A percentile compares a stretch with the other conserved stretches of the same genome.
Conservation (phyloP, 2,888 invertebrate genomes). For the Caenorhabditis sp. region DNA sequence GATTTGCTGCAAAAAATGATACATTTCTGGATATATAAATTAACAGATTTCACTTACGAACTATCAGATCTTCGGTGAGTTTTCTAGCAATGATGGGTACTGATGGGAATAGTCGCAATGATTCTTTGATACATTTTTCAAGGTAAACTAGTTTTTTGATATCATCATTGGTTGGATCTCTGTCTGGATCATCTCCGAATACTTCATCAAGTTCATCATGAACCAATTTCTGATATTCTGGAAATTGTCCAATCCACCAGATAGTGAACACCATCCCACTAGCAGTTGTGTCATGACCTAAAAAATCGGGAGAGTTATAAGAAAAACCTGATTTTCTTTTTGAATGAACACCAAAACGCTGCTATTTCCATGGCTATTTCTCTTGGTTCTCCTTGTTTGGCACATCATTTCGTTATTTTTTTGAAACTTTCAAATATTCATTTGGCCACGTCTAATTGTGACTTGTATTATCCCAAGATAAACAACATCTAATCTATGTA, state of each 20-base stretch:
- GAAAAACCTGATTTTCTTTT: too few species aligned
- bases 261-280: conserved; percentile 72
- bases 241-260: conserved; percentile 71
- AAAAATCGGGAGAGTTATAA: not conserved
- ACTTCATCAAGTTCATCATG: conserved; percentile 52
- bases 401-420: too few species aligned
- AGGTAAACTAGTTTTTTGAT: conserved; percentile 62
- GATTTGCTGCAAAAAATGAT: conserved; percentile 23
- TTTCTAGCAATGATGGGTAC: conserved; percentile 51
- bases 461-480: too few species aligned
- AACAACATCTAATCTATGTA: too few species aligned
- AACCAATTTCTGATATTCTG: conserved; percentile 69
- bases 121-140: conserved; percentile 69
- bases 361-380: too few species aligned
- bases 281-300: conserved; percentile 73
- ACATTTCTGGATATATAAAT: not conserved
- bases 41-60: conserved; percentile 28
- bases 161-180: conserved; percentile 69
- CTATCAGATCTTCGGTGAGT: conserved; percentile 44
- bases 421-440: too few species aligned
- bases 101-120: conserved; percentile 48
- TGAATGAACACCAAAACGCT: too few species aligned
- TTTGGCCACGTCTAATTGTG: too few species aligned
- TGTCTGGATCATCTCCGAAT: conserved; percentile 32
- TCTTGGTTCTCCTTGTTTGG: too few species aligned